phyloP scores from a whole-genome alignment of 2,888 invertebrate species.

The Troilus luridus region DNA sequence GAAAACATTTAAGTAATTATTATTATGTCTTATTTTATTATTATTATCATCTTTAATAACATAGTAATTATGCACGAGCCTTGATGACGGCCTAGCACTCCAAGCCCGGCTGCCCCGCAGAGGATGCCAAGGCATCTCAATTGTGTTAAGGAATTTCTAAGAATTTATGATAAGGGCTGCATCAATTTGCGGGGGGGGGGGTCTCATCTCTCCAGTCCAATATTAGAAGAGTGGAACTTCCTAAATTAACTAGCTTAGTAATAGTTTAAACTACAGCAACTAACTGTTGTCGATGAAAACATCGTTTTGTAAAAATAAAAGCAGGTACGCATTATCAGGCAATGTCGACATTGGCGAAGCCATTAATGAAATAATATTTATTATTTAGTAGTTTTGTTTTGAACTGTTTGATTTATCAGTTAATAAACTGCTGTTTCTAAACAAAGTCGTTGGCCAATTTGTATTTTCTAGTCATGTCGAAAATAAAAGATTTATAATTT shows the following conservation, averaged over 20 bases:
- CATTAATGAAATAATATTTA: too few relatives aligned
- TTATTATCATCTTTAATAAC: not conserved
- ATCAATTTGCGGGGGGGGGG: not conserved
- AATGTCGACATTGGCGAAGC: too few relatives aligned
- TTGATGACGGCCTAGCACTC: not conserved
- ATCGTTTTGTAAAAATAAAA: too few relatives aligned
- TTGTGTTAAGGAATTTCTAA: slow-evolving; percentile 1
- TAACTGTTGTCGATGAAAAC: not conserved
- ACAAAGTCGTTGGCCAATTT: too few relatives aligned
- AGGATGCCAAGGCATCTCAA: slow-evolving; percentile 11
- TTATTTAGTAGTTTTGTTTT: too few relatives aligned
- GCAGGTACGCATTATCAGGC: too few relatives aligned
- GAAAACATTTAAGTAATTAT: not conserved
- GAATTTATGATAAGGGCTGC: slow-evolving; percentile 31
- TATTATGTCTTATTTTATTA: not conserved
- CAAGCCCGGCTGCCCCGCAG: not conserved
- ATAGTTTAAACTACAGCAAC: not conserved
- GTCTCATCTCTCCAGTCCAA: not conserved
- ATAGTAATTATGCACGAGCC: not conserved
- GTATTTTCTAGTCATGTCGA: too few relatives aligned
- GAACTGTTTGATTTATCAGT: too few relatives aligned
- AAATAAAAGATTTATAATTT: too few relatives aligned
- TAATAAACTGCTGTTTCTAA: too few relatives aligned
- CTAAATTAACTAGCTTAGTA: not conserved
- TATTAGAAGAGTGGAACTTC: not conserved